phyloP scores from a whole-genome alignment of 1,140 invertebrate species.

The Panulirus ornatus region DNA sequence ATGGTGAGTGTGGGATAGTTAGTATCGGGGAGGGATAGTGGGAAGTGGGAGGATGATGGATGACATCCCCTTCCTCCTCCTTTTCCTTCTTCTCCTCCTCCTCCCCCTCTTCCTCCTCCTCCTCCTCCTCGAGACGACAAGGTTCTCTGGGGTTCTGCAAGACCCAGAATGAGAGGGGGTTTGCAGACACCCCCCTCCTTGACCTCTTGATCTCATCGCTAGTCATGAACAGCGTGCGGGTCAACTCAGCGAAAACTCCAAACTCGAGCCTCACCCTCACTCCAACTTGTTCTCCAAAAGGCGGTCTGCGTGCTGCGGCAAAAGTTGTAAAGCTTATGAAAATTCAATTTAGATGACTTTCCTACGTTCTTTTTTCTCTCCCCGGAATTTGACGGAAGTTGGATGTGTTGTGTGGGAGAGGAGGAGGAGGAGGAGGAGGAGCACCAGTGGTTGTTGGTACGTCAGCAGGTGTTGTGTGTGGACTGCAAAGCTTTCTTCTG shows the following conservation, averaged over 20 bases:
- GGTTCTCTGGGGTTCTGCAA: no score
- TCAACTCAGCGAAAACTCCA: no score
- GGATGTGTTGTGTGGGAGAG: neutral
- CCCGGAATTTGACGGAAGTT: neutral
- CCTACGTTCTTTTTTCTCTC: neutral
- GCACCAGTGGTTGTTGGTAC: no score
- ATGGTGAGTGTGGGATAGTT: neutral
- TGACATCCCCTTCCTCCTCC: neutral
- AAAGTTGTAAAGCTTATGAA: neutral
- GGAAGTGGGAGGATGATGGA: neutral
- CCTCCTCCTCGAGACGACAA: no score
- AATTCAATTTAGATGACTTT: conserved; percentile 14
- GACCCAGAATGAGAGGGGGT: no score
- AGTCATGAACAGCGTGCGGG: no score
- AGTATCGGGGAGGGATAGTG: neutral
- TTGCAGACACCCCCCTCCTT: no score
- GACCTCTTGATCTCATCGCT: no score
- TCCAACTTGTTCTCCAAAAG: no score
- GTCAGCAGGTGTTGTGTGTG: neutral
- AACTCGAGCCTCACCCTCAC: no score
- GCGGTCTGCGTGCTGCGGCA: neutral
- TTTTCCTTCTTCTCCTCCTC: neutral
- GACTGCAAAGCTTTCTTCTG: no score
- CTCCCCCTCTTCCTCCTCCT: neutral
- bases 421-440: no score